Percentiles rank a stretch among this genome's conserved stretches.
Evolutionary conservation across 2,113 vertebrate genomes (phyloP).

Genomic region (Oncorhynchus tshawytscha): DNA sequence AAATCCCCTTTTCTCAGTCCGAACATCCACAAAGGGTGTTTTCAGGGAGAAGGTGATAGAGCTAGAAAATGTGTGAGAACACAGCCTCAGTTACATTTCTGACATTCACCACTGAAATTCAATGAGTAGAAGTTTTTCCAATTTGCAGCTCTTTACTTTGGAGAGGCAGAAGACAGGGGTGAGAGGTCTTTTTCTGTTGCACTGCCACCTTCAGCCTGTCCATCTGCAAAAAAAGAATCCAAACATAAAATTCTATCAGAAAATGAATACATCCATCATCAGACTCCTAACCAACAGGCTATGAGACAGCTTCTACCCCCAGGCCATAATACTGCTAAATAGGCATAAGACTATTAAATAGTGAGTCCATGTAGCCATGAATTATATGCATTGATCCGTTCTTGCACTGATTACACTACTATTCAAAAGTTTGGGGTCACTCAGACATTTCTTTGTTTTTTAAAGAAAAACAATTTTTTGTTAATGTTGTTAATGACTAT

Average conservation of each 20-base stretch:
- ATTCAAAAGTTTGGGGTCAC: too few species aligned
- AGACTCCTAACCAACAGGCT: neutral
- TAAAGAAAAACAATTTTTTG: too few species aligned
- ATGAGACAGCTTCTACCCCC: too few species aligned
- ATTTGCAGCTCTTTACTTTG: constrained; percentile 43
- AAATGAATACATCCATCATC: neutral
- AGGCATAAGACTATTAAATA: too few species aligned
- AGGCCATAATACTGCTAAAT: too few species aligned
- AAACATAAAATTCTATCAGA: neutral
- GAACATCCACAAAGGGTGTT: constrained; percentile 52
- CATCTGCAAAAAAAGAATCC: constrained; percentile 36
- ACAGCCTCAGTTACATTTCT: neutral
- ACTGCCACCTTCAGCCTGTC: constrained; percentile 30
- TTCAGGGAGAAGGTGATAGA: constrained; percentile 59
- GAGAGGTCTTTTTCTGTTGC: constrained; percentile 18
- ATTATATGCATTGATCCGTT: too few species aligned
- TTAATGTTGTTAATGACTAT: too few species aligned
- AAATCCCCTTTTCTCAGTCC: constrained; percentile 51
- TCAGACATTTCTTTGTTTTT: too few species aligned
- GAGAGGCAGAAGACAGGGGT: constrained; percentile 38
- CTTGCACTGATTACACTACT: too few species aligned
- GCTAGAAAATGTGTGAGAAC: constrained; percentile 30
- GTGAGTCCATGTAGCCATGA: too few species aligned
- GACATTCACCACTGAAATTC: neutral
- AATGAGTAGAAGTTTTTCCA: neutral